Conservation (phyloP, 2,888 invertebrate genomes). For the Epistrophe eligans region DNA sequence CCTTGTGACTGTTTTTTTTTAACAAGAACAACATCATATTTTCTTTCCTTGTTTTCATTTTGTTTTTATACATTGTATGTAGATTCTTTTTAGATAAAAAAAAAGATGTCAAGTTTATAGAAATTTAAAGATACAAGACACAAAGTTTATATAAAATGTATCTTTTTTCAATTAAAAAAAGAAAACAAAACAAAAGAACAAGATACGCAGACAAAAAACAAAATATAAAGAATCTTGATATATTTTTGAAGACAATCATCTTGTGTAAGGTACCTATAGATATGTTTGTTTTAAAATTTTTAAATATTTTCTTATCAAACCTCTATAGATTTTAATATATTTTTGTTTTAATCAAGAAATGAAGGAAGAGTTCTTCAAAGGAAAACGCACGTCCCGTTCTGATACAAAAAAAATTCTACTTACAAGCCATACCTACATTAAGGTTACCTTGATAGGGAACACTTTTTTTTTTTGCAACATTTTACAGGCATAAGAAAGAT, state of each 20-base stretch:
- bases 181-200: no score
- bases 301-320: neutral
- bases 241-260: neutral
- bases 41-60: neutral
- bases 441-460: neutral
- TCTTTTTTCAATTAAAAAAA: neutral
- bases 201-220: neutral
- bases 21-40: neutral
- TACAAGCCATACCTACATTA: neutral
- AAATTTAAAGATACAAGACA: neutral
- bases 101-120: constrained; percentile 12
- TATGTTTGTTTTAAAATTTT: constrained; percentile 6
- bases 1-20: neutral
- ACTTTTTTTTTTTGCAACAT: neutral
- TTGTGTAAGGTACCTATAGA: neutral
- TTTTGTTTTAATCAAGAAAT: constrained; percentile 10
- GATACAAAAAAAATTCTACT: neutral
- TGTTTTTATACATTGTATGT: neutral
- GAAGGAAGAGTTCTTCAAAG: neutral
- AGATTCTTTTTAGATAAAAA: neutral
- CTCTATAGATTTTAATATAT: neutral
- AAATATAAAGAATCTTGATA: neutral
- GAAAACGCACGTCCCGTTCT: neutral
- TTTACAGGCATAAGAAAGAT: no score
- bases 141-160: neutral